Evolutionary conservation across 2,888 invertebrate species (phyloP).

Genomic region (Philopedon plagiatum): DNA sequence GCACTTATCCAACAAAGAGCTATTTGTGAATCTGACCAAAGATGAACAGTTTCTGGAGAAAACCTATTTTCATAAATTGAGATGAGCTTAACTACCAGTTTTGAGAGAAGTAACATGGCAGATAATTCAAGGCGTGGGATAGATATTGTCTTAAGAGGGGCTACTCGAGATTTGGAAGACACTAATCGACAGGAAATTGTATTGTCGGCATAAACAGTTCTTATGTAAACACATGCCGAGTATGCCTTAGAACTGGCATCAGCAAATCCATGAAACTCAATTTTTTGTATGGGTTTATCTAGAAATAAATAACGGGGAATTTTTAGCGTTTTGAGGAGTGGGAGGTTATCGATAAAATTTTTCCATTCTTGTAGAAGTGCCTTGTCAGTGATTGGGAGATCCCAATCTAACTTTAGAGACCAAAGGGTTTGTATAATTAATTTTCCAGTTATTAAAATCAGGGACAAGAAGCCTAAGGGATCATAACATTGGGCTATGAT

Average conservation of each 20-base stretch:
- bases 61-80: constrained; percentile 11
- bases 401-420: constrained; percentile 43
- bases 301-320: constrained; percentile 42
- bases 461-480: constrained; percentile 45
- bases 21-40: constrained; percentile 50
- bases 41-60: constrained; percentile 12
- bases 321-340: constrained; percentile 14
- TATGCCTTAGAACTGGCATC: constrained; percentile 18
- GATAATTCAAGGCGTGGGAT: constrained; percentile 44
- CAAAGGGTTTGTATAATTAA: constrained; percentile 48
- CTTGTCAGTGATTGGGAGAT: constrained; percentile 21
- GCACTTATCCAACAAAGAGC: constrained; percentile 40
- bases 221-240: constrained; percentile 32
- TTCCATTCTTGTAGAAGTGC: constrained; percentile 31
- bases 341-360: constrained; percentile 17
- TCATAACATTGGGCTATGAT: constrained; percentile 39
- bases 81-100: constrained; percentile 30
- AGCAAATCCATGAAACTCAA: constrained; percentile 46
- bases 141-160: constrained; percentile 8
- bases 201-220: constrained; percentile 20
- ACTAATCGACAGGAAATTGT: constrained; percentile 37
- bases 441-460: constrained; percentile 43
- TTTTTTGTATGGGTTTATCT: background rate
- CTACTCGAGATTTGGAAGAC: constrained; percentile 31
- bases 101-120: constrained; percentile 38